Percentiles rank a stretch among this genome's conserved stretches.
Evolutionary conservation across 1,140 invertebrate species (phyloP).

Genomic region (Drosophila ananassae): DNA sequence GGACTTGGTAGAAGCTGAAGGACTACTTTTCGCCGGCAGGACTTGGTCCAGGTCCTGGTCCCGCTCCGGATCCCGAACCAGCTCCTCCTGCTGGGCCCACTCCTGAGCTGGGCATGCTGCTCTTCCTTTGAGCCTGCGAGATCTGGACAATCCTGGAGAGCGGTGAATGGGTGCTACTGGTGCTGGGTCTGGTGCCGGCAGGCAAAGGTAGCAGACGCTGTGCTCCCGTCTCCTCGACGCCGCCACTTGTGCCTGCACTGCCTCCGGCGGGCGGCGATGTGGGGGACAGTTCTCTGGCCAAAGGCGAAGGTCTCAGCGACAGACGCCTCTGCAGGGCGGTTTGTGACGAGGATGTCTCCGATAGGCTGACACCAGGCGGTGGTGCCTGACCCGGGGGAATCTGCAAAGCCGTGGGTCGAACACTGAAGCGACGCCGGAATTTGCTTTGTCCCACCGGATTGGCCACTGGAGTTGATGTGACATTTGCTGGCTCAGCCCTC

Average conservation of each 20-base stretch:
- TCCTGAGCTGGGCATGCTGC: constrained; percentile 65
- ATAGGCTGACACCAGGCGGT: constrained; percentile 62
- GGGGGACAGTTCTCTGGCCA: constrained; percentile 66
- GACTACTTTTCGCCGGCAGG: constrained; percentile 10
- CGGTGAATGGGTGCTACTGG: constrained; percentile 80
- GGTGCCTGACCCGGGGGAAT: constrained; percentile 81
- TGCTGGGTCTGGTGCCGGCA: constrained; percentile 55
- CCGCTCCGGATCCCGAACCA: not conserved
- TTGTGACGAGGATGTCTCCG: constrained; percentile 50
- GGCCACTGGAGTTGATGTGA: not conserved
- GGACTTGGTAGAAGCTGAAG: not conserved
- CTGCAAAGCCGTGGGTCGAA: constrained; percentile 77
- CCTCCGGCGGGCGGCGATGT: constrained; percentile 40
- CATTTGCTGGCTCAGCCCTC: constrained; percentile 1
- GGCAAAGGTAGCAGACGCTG: constrained; percentile 60
- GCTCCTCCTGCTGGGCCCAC: not conserved
- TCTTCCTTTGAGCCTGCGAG: constrained; percentile 80
- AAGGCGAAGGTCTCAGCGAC: constrained; percentile 77
- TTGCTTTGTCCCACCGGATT: constrained; percentile 42
- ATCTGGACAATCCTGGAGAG: constrained; percentile 81
- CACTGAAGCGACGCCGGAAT: constrained; percentile 80
- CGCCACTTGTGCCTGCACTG: not conserved
- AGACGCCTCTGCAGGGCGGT: constrained; percentile 75
- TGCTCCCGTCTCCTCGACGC: constrained; percentile 35
- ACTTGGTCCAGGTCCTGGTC: not conserved